Conservation (phyloP, 2,113 vertebrate genomes). For the Misgurnus mizolepis region DNA sequence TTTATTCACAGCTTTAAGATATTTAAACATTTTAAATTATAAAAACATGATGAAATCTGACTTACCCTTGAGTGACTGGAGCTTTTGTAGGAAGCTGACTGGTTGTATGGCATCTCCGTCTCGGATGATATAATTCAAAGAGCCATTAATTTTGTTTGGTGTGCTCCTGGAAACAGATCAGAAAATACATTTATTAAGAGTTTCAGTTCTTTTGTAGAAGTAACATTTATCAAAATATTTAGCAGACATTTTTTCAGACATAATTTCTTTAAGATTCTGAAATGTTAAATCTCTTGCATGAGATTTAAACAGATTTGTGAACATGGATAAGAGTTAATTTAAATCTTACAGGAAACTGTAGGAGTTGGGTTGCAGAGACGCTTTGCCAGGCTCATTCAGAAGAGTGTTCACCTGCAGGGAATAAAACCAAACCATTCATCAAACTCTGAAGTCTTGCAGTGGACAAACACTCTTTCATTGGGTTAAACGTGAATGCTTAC, state of each 20-base stretch:
- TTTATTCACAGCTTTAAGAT: neutral
- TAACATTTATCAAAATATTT: neutral
- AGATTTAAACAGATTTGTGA: too few species aligned
- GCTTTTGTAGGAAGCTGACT: slow-evolving; percentile 6
- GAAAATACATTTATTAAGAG: neutral
- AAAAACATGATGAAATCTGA: neutral
- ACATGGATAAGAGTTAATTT: too few species aligned
- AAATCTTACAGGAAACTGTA: slow-evolving; percentile 10
- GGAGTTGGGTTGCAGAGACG: neutral
- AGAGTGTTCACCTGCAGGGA: slow-evolving; percentile 4
- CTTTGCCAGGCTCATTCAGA: neutral
- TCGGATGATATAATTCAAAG: neutral
- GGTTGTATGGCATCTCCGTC: neutral
- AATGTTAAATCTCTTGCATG: neutral
- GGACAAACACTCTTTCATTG: neutral
- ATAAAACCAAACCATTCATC: neutral
- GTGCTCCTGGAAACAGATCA: neutral
- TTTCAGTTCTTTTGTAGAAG: neutral
- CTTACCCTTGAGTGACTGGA: neutral
- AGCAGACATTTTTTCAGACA: neutral
- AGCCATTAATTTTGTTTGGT: neutral
- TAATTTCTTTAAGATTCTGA: neutral
- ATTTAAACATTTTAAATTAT: too few species aligned
- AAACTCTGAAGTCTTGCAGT: neutral
- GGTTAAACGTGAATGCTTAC: neutral